Conservation (phyloP, 2,113 vertebrate genomes). For the Thunnus thynnus region DNA sequence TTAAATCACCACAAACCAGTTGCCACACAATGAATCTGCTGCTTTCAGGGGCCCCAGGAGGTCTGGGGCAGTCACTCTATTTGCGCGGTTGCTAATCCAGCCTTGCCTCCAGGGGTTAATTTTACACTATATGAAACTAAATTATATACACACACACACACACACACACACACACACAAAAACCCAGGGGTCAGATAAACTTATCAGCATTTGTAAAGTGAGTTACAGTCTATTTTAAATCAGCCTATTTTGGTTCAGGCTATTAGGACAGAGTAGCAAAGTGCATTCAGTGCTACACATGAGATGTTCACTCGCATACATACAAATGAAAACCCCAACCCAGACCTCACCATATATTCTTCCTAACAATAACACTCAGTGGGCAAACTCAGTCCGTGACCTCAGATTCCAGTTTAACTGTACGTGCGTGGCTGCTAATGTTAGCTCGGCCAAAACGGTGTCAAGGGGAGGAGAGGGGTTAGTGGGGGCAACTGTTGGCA, state of each 20-base stretch:
- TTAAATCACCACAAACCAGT: neutral
- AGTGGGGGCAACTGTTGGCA: neutral
- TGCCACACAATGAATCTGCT: neutral
- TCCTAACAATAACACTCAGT: slow-evolving; percentile 4
- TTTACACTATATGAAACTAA: slow-evolving; percentile 38
- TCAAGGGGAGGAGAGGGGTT: neutral
- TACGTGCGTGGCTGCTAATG: slow-evolving; percentile 25
- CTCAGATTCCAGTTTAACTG: slow-evolving; percentile 22
- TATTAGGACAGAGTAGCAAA: slow-evolving; percentile 53
- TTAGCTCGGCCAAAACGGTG: slow-evolving; percentile 26
- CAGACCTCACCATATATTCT: neutral
- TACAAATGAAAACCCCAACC: neutral
- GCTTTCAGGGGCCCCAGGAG: slow-evolving; percentile 5
- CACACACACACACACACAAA: slow-evolving; percentile 10
- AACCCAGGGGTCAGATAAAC: slow-evolving; percentile 42
- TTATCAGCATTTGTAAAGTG: slow-evolving; percentile 60
- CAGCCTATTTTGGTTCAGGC: slow-evolving; percentile 59
- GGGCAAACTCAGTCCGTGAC: slow-evolving; percentile 2
- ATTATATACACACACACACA: neutral
- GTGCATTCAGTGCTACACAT: slow-evolving; percentile 35
- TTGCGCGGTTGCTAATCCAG: slow-evolving; percentile 20
- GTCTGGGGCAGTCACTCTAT: slow-evolving; percentile 19
- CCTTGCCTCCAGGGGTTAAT: slow-evolving; percentile 32
- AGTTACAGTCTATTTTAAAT: slow-evolving; percentile 62
- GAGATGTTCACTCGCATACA: slow-evolving; percentile 23